phyloP scores from a whole-genome alignment of 2,113 vertebrate species.

The Trogon melanurus region DNA sequence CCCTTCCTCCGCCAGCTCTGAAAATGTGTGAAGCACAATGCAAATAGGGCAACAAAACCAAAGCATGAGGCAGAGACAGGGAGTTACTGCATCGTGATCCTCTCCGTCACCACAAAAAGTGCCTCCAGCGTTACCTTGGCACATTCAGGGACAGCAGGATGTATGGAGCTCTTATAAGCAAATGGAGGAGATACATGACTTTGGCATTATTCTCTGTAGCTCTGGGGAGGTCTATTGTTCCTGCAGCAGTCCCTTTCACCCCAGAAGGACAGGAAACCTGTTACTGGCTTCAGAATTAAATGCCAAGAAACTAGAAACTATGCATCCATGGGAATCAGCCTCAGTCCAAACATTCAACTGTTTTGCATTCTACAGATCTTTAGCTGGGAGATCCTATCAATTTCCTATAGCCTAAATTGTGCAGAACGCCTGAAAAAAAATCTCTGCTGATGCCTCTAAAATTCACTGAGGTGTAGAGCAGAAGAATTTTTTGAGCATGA shows the following conservation, averaged over 20 bases:
- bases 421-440: neutral
- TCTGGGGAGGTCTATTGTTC: neutral
- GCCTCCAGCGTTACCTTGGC: neutral
- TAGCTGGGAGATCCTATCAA: neutral
- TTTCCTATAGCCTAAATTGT: neutral
- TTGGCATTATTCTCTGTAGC: neutral
- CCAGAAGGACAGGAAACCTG: neutral
- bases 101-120: neutral
- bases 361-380: neutral
- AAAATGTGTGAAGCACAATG: neutral
- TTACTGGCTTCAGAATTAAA: neutral
- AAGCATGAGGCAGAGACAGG: neutral
- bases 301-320: neutral
- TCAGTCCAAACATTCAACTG: neutral
- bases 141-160: neutral
- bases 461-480: neutral
- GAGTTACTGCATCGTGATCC: neutral
- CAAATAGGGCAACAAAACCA: neutral
- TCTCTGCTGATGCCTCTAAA: neutral
- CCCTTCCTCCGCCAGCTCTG: neutral
- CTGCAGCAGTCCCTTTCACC: neutral
- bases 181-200: neutral
- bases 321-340: neutral
- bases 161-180: neutral
- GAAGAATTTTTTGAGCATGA: neutral